phyloP scores from a whole-genome alignment of 2,113 vertebrate genomes.

The Strigops habroptila region DNA sequence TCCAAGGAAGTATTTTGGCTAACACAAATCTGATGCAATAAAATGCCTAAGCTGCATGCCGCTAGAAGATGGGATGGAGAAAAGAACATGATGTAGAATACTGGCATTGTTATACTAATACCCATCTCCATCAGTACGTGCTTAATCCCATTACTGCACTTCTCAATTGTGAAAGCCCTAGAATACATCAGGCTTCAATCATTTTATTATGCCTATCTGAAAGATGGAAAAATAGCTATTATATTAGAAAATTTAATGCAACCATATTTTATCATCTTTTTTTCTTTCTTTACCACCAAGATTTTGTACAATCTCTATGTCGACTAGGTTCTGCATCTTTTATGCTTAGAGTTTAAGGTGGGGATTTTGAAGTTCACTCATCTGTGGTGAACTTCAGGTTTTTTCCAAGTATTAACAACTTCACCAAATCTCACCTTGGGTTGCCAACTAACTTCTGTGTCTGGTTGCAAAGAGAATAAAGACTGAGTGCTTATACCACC shows the following conservation, averaged over 20 bases:
- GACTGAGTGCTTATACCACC: rapidly evolving
- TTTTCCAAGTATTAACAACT: neutral
- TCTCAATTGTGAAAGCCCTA: neutral
- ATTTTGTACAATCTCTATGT: neutral
- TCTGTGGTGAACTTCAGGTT: neutral
- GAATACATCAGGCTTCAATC: neutral
- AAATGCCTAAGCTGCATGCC: neutral
- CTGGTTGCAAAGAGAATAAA: neutral
- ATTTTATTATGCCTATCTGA: neutral
- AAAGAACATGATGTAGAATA: neutral
- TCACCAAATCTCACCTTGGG: neutral
- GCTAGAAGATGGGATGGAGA: neutral
- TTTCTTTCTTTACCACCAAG: neutral
- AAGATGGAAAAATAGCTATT: neutral
- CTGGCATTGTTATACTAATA: neutral
- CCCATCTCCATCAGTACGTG: neutral
- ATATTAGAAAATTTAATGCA: neutral
- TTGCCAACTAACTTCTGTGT: neutral
- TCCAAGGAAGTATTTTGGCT: neutral
- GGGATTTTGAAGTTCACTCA: neutral
- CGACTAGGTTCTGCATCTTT: neutral
- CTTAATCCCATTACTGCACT: neutral
- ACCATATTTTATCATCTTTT: neutral
- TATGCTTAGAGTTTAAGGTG: neutral
- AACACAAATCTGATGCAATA: neutral